Base-by-base conservation (phyloP, 2,888 invertebrate species). In the Stenoptilia bipunctidactyla region DNA sequence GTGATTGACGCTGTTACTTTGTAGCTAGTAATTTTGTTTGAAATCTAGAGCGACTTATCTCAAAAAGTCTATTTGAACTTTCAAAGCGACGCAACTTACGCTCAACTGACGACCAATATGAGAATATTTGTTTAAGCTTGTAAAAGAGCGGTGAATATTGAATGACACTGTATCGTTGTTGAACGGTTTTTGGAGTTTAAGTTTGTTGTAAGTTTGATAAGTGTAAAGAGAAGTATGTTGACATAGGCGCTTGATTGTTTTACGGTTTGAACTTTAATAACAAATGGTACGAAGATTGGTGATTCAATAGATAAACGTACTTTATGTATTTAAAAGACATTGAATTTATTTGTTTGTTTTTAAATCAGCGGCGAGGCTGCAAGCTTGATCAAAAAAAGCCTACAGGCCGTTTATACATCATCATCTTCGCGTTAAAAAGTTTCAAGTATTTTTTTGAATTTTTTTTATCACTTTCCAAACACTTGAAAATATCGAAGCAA, bases 11-110 rank as follows among this genome's bases (percentile, higher is more conserved):
- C 34, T 61, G 71, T 67, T 70, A 64, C 73, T 73, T 68, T 73
- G 72, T 77, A 77, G 75, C 73, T 61, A 73, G 82, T 83, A 74
- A 79, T 76, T 83, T 75, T 77, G 75, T 80, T 79, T 76, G 74
- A 77, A 70, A 79, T 73, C 60, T 73, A 66, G 75, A 77, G 64
- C 72, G 61, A 60, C 51, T 25, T 35, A 14, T 39, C 34, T 35
- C 9, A 25, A 15, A 15, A 9, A n/a, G n/a, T 8, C 6, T 8
- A 12, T 12, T 30, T 9, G 12, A 30, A 12, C 30, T 30, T n/a
- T 30, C 30, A 61, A 67, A 69, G 65, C 63, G 65, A 66, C 62
- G 57, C 53, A 43, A 48, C 36, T n/a, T 36, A 36, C 25, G 25
- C 48, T 58, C 63, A 52, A 30, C 30, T n/a, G 2, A 30, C 30